A percentile compares a stretch with the other conserved stretches of the same genome.
These are phyloP conservation scores for Neria commutata DNA, from an alignment of 2,888 invertebrate species.

Conservation along the genomic window DNA sequence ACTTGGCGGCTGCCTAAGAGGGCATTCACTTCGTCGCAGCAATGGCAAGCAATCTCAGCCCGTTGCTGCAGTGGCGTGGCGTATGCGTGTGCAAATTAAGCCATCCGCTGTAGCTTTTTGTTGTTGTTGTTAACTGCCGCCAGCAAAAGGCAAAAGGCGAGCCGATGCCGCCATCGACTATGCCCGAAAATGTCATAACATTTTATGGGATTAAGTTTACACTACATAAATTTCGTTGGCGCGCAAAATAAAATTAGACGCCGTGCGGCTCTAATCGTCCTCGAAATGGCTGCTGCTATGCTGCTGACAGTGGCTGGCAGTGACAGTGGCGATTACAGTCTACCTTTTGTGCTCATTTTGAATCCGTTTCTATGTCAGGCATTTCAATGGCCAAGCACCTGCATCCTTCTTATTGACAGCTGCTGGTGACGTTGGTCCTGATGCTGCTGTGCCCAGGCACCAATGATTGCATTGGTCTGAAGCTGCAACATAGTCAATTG, in stretches of 20 bases:
- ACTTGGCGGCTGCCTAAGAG: not conserved
- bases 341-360: too few species aligned
- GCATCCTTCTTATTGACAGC: too few species aligned
- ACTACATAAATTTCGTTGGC: constrained; percentile 54
- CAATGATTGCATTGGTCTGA: too few species aligned
- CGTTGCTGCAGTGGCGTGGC: not conserved
- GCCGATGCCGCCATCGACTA: not conserved
- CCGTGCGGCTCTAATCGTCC: constrained; percentile 44
- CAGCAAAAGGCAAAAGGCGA: not conserved
- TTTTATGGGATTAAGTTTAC: constrained; percentile 54
- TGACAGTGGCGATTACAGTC: not conserved
- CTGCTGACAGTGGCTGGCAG: not conserved
- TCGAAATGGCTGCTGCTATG: constrained; percentile 40
- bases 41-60: constrained; percentile 25
- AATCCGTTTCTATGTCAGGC: too few species aligned
- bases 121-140: not conserved
- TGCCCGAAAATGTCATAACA: constrained; percentile 40
- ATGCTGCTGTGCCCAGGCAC: too few species aligned
- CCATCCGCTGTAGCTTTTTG: too few species aligned
- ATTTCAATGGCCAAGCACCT: too few species aligned
- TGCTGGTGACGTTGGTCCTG: too few species aligned
- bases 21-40: not conserved
- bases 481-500: too few species aligned
- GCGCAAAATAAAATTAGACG: constrained; percentile 45
- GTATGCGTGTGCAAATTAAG: constrained; percentile 35